phyloP scores from a whole-genome alignment of 2,113 vertebrate genomes.

The Onychostruthus taczanowskii region DNA sequence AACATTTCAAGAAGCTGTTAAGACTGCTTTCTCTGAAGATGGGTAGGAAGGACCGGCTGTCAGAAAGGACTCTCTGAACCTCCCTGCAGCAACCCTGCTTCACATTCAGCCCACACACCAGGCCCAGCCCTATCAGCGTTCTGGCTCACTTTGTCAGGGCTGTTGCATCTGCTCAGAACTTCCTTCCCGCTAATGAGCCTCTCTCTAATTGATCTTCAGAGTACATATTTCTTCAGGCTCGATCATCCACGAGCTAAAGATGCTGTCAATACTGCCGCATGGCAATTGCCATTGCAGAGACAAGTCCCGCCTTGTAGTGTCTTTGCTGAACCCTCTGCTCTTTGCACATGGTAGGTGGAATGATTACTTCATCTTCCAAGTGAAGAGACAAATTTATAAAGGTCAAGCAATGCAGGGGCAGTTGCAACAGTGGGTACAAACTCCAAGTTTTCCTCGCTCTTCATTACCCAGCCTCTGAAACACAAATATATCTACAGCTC shows the following conservation, averaged over 20 bases:
- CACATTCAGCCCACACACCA: constrained; percentile 37
- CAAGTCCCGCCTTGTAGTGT: neutral
- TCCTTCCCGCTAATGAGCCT: constrained; percentile 45
- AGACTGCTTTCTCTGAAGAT: constrained; percentile 16
- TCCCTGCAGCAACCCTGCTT: constrained; percentile 43
- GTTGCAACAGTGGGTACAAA: neutral
- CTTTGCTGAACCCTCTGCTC: neutral
- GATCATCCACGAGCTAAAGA: neutral
- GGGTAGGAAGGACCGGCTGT: constrained; percentile 54
- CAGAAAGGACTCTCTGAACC: constrained; percentile 54
- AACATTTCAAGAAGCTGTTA: constrained; percentile 11
- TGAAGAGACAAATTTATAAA: neutral
- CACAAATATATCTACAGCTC: neutral
- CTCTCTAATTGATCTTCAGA: constrained; percentile 15
- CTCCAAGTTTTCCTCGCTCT: neutral
- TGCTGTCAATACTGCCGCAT: neutral
- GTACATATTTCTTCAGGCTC: neutral
- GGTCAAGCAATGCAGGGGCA: neutral
- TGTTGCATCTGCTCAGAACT: constrained; percentile 48
- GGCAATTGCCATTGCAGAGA: neutral
- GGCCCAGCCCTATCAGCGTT: constrained; percentile 22
- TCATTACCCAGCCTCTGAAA: neutral
- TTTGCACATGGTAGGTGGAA: neutral
- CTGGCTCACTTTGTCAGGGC: constrained; percentile 43
- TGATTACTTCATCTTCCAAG: neutral